Conservation (phyloP, 2,888 invertebrate species). For the Noctua janthe region DNA sequence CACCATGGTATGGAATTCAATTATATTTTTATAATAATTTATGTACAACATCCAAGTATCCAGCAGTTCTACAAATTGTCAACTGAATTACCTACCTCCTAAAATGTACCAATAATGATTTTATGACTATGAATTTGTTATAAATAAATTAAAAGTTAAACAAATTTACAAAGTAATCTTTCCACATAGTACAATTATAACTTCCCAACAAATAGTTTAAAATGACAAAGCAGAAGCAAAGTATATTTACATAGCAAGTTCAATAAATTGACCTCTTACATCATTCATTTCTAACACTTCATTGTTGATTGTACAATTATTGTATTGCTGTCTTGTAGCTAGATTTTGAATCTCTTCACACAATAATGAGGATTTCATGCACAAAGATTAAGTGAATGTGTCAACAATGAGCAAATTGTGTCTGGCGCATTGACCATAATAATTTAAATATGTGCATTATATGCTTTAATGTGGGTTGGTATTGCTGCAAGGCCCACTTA, state of each 20-base stretch:
- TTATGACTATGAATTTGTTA: slow-evolving; percentile 64
- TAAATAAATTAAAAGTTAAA: slow-evolving; percentile 64
- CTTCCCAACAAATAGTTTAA: slow-evolving; percentile 50
- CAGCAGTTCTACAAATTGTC: slow-evolving; percentile 45
- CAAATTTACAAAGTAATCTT: slow-evolving; percentile 62
- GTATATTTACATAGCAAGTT: slow-evolving; percentile 66
- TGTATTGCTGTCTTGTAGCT: slow-evolving; percentile 19
- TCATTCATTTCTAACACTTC: slow-evolving; percentile 41
- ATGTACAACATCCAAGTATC: slow-evolving; percentile 54
- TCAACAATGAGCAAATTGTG: slow-evolving; percentile 32
- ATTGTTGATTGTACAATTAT: slow-evolving; percentile 25
- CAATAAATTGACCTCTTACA: slow-evolving; percentile 62
- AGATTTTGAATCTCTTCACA: slow-evolving; percentile 18
- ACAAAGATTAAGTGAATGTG: slow-evolving; percentile 26
- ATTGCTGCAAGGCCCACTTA: background rate
- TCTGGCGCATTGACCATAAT: slow-evolving; percentile 10
- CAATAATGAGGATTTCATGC: slow-evolving; percentile 5
- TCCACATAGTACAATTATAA: slow-evolving; percentile 58
- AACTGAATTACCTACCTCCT: slow-evolving; percentile 56
- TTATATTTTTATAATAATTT: slow-evolving; percentile 46
- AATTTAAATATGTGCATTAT: slow-evolving; percentile 31
- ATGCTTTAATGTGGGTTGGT: slow-evolving; percentile 20
- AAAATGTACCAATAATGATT: slow-evolving; percentile 56
- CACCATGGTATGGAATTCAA: slow-evolving; percentile 41
- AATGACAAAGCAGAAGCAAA: slow-evolving; percentile 65